Conservation (phyloP, 2,888 invertebrate species). For the Lordiphosa andalusiaca region DNA sequence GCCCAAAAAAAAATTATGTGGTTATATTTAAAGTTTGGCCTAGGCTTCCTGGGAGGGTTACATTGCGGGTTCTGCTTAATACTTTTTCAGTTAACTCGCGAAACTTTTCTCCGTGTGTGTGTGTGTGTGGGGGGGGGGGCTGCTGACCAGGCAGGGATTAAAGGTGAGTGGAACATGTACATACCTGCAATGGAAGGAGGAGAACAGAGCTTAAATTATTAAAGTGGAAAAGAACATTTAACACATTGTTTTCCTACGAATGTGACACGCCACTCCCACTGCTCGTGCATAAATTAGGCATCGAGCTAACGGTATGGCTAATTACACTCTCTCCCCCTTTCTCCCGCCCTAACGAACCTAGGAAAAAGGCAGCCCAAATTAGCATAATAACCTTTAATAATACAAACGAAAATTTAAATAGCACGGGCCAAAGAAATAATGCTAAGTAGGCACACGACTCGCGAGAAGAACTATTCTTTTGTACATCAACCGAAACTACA, state of each 20-base stretch:
- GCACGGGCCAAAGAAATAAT: constrained; percentile 47
- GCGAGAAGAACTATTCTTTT: constrained; percentile 5
- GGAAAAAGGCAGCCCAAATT: constrained; percentile 46
- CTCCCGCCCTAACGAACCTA: not conserved
- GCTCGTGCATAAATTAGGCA: constrained; percentile 66
- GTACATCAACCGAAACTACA: constrained; percentile 48
- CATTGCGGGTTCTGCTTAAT: constrained; percentile 45
- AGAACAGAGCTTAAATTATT: constrained; percentile 16
- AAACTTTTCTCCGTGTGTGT: constrained; percentile 48
- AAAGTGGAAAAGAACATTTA: constrained; percentile 1
- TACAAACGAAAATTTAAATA: constrained; percentile 73
- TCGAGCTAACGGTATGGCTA: constrained; percentile 68
- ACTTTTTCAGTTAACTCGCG: constrained; percentile 73
- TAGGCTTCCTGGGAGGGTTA: constrained; percentile 20
- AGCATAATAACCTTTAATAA: constrained; percentile 75
- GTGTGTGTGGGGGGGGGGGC: too few species aligned
- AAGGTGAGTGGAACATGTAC: constrained; percentile 24
- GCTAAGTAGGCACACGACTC: constrained; percentile 41
- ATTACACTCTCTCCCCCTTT: constrained; percentile 39
- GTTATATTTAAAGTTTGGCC: constrained; percentile 67
- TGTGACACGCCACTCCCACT: constrained; percentile 45
- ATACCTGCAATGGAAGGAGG: constrained; percentile 52
- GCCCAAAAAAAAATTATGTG: constrained; percentile 73
- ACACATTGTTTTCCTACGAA: not conserved
- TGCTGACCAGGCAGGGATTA: too few species aligned